Evolutionary conservation across 2,113 vertebrate genomes (phyloP).

Genomic region (Spermophilus dauricus): DNA sequence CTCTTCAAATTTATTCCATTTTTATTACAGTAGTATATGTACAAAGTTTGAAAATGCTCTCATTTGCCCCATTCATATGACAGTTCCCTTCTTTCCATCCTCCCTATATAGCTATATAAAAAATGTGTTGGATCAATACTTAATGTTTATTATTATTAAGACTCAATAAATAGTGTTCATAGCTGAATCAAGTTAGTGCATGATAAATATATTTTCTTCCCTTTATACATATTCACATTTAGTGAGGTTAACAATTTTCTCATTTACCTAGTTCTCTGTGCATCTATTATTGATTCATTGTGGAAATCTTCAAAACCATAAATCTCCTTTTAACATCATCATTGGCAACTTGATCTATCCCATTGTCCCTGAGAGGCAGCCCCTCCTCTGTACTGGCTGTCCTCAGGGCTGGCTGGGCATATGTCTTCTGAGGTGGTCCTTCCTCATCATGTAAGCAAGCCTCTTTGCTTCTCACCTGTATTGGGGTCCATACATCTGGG

Average conservation of each 20-base stretch:
- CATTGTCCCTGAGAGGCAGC: not conserved
- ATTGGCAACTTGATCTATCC: not conserved
- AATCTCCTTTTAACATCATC: not conserved
- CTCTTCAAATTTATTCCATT: not conserved
- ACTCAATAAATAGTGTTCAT: not conserved
- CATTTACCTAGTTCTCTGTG: not conserved
- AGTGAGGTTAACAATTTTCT: not conserved
- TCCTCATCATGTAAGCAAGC: not conserved
- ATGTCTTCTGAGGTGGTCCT: not conserved
- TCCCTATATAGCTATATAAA: not conserved
- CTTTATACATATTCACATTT: not conserved
- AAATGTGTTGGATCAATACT: not conserved
- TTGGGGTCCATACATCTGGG: not conserved
- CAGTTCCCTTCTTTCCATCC: not conserved
- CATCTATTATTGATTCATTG: not conserved
- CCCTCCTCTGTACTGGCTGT: not conserved
- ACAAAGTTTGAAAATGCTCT: not conserved
- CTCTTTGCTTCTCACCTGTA: not conserved
- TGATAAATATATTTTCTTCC: not conserved
- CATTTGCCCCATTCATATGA: accelerated
- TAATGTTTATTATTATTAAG: not conserved
- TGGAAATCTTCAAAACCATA: not conserved
- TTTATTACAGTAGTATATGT: not conserved
- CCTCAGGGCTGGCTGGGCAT: not conserved
- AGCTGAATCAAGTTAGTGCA: not conserved